A percentile compares a stretch with the other conserved stretches of the same genome.
These are phyloP conservation scores for Brachyopa scutellaris DNA, from an alignment of 2,888 invertebrate genomes.

Conservation along the genomic window DNA sequence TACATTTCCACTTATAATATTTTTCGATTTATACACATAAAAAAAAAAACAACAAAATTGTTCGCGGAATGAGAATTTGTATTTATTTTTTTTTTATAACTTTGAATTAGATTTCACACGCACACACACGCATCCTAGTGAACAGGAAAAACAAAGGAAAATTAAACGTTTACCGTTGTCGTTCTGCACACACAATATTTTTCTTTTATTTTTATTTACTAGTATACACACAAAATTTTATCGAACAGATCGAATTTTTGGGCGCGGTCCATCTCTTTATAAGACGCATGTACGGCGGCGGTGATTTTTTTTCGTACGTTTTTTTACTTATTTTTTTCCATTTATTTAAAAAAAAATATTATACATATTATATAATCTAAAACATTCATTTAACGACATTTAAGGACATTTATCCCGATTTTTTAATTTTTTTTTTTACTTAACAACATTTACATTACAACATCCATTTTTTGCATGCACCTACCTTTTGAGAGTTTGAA, in stretches of 20 bases:
- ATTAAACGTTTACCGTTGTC: constrained; percentile 29
- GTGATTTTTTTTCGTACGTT: constrained; percentile 13
- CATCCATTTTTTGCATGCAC: constrained; percentile 72
- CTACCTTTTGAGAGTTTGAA: constrained; percentile 54
- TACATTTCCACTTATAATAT: constrained; percentile 56
- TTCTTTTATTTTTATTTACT: constrained; percentile 38
- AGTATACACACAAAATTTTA: constrained; percentile 71
- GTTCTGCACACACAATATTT: constrained; percentile 62
- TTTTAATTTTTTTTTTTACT: constrained; percentile 29
- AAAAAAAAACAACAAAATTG: constrained; percentile 20
- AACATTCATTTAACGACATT: constrained; percentile 57
- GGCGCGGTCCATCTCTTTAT: constrained; percentile 68
- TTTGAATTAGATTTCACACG: constrained; percentile 53
- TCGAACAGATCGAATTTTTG: constrained; percentile 73
- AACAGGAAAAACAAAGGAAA: constrained; percentile 50
- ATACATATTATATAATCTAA: constrained; percentile 41
- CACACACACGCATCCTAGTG: constrained; percentile 58
- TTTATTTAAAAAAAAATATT: constrained; percentile 5
- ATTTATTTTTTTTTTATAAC: too few species aligned
- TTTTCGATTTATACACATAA: constrained; percentile 19
- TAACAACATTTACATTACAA: constrained; percentile 72
- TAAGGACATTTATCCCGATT: constrained; percentile 61
- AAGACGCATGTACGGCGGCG: constrained; percentile 70
- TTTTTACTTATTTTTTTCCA: neutral
- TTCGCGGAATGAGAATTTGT: constrained; percentile 21